A percentile compares a stretch with the other conserved stretches of the same genome.
phyloP scores from a whole-genome alignment of 2,113 vertebrate genomes.

The Ammodytes dubius region DNA sequence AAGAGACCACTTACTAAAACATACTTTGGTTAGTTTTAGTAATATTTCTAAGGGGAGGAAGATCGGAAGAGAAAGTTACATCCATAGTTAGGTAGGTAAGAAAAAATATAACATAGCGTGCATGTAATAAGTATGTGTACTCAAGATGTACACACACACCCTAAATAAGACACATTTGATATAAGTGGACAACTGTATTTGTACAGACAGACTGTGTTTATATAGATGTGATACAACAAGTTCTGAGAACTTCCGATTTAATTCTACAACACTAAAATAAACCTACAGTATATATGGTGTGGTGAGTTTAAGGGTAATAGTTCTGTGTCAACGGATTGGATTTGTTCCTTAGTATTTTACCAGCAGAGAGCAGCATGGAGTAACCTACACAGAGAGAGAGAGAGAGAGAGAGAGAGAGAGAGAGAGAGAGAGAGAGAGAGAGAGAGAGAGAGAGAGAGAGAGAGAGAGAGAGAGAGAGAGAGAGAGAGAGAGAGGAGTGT shows the following conservation, averaged over 20 bases:
- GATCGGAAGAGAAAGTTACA: background rate
- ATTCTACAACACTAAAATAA: background rate
- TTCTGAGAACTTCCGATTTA: background rate
- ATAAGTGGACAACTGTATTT: background rate
- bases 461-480: no score
- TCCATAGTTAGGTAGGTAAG: background rate
- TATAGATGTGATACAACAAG: background rate
- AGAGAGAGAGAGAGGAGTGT: no score
- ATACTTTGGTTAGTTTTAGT: background rate
- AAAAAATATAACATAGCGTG: background rate
- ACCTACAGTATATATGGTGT: background rate
- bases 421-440: no score
- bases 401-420: no score
- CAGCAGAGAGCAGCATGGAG: constrained; percentile 49
- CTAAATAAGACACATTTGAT: background rate
- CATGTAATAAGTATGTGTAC: background rate
- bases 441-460: no score
- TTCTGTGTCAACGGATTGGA: background rate
- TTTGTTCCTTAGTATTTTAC: background rate
- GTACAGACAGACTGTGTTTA: background rate
- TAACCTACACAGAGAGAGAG: background rate
- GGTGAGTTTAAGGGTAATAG: background rate
- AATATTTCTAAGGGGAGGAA: background rate
- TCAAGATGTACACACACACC: background rate
- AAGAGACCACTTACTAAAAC: background rate